Conservation (phyloP, 2,113 vertebrate genomes). For the Nesoenas mayeri region DNA sequence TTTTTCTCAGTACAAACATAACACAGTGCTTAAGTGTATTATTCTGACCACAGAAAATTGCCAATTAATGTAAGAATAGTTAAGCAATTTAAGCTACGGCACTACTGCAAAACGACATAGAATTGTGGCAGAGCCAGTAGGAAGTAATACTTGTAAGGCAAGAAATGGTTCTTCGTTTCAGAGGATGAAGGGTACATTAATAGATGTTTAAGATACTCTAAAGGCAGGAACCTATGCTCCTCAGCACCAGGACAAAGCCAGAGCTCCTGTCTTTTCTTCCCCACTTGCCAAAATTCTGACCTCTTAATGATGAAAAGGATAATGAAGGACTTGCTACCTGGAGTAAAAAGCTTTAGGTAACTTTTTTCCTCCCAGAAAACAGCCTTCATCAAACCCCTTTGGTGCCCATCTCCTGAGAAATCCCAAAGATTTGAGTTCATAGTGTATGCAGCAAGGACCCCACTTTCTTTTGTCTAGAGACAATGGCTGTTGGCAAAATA, state of each 20-base stretch:
- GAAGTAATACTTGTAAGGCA: not conserved
- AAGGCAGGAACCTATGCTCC: not conserved
- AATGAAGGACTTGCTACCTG: not conserved
- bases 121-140: not conserved
- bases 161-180: not conserved
- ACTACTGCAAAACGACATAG: not conserved
- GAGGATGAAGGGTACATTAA: not conserved
- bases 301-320: not conserved
- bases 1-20: constrained; percentile 11
- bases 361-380: not conserved
- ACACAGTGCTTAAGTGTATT: constrained; percentile 24
- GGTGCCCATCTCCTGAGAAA: constrained; percentile 5
- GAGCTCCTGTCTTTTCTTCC: not conserved
- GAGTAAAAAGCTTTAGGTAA: not conserved
- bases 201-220: not conserved
- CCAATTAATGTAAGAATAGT: constrained; percentile 42
- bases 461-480: constrained; percentile 33
- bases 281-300: not conserved
- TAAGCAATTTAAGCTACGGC: not conserved
- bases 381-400: not conserved
- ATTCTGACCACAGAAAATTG: constrained; percentile 56
- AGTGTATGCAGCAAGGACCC: not conserved
- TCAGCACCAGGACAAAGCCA: not conserved
- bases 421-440: constrained; percentile 18
- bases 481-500: constrained; percentile 40